Percentiles rank a stretch among this genome's conserved stretches.
Evolutionary conservation across 2,113 vertebrate genomes (phyloP).

Genomic region (Sprattus sprattus): DNA sequence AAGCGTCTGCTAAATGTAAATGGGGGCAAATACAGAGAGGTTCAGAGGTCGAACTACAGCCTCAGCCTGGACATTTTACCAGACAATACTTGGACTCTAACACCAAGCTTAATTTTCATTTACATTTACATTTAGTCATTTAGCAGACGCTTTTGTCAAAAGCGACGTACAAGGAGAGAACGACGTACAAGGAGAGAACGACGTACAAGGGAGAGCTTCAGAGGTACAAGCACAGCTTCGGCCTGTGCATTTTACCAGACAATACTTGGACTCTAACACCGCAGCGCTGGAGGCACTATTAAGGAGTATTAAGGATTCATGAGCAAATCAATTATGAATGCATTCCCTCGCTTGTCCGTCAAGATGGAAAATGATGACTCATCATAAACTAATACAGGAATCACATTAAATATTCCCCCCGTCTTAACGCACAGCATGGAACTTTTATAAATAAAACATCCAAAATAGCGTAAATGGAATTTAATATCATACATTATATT

Average conservation of each 20-base stretch:
- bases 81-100: too few relatives aligned
- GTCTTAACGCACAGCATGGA: not conserved
- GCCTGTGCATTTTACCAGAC: not conserved
- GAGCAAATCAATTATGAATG: slow-evolving; percentile 30
- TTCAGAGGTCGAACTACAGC: too few relatives aligned
- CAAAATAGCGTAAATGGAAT: slow-evolving; percentile 11
- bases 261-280: not conserved
- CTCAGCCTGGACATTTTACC: too few relatives aligned
- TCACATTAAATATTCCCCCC: slow-evolving; percentile 22
- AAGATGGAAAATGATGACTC: slow-evolving; percentile 26
- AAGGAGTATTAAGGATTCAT: slow-evolving; percentile 30
- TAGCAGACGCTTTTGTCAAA: too few relatives aligned
- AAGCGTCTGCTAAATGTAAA: too few relatives aligned
- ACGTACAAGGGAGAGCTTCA: too few relatives aligned
- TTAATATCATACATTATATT: not conserved
- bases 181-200: too few relatives aligned
- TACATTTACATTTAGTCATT: too few relatives aligned
- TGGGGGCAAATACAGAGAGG: too few relatives aligned
- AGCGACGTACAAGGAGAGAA: too few relatives aligned
- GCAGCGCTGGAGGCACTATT: slow-evolving; percentile 18
- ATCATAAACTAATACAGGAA: not conserved
- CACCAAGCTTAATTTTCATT: too few relatives aligned
- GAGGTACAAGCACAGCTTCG: not conserved
- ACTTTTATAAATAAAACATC: slow-evolving; percentile 20
- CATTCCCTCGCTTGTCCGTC: slow-evolving; percentile 15